Base-by-base conservation (phyloP, 2,797 vertebrate species). In the Dromococcyx pavoninus region DNA sequence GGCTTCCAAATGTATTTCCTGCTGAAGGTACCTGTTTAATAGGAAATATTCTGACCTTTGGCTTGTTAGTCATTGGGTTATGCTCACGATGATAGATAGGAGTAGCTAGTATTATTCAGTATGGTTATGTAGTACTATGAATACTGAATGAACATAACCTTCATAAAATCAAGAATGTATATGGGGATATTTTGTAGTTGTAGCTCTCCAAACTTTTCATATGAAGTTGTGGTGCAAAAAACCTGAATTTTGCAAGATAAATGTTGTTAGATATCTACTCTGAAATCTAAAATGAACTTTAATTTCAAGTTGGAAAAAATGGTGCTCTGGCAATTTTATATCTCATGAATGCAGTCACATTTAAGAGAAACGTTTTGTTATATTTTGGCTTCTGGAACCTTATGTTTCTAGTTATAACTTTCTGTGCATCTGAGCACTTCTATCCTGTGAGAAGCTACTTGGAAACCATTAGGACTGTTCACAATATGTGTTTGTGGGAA, bases 231-330 rank as follows among this genome's bases (percentile, higher is more conserved):
- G 56, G 50, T 74, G 60, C 75, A 88, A 93, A 85, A 32, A 77
- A 88, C 64, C 41, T 17, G 70, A 89, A 85, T 88, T 87, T 84
- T 87, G 76, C 35, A 57, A 88, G 71, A 58, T 56, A 24, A 76
- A 43, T 74, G 33, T 65, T 64, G 13, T 19, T 51, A 71, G 69
- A 35, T 66, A 56, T 43, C 73, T 86, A 57, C 80, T 93, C 41
- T 64, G 83, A 80, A 69, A 50, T 94, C 86, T 91, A 54, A 92
- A 94, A 82, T 39, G 44, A 66, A 50, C 72, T 93, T 94, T 88
- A 86, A 88, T 78, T 76, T 74, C 25, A 84, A 60, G 10, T n/a
- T 66, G 18, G 70, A 22, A 57, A 83, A 80, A 73, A 35, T 17
- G 43, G 17, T 25, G 5, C 35, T 62, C 33, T 67, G 37, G 27